Conservation (phyloP, 2,888 invertebrate species). For the Drosophila buzzatii region DNA sequence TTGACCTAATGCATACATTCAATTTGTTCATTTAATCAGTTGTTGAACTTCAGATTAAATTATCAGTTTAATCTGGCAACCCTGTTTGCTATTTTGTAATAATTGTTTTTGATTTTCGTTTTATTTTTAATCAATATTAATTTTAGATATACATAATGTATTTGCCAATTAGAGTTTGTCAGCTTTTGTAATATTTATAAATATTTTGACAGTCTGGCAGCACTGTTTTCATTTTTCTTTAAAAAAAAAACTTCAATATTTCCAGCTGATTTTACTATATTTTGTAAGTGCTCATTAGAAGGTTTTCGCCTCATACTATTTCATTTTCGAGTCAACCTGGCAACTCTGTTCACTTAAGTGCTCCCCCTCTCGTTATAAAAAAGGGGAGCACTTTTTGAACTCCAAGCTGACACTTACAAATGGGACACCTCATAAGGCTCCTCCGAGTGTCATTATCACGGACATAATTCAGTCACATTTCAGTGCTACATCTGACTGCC, state of each 20-base stretch:
- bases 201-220: not conserved
- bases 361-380: too few relatives aligned
- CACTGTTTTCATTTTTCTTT: not conserved
- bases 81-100: too few relatives aligned
- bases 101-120: too few relatives aligned
- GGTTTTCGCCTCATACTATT: not conserved
- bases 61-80: too few relatives aligned
- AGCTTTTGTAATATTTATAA: too few relatives aligned
- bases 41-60: too few relatives aligned
- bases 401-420: constrained; percentile 50
- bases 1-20: too few relatives aligned
- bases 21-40: too few relatives aligned
- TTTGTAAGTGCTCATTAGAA: not conserved
- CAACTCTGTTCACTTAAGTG: too few relatives aligned
- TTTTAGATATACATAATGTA: too few relatives aligned
- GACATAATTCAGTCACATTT: constrained; percentile 49
- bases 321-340: not conserved
- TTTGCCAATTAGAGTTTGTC: too few relatives aligned
- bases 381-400: constrained; percentile 17
- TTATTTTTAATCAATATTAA: too few relatives aligned
- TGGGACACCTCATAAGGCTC: constrained; percentile 41
- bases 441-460: constrained; percentile 37
- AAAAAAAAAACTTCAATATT: not conserved
- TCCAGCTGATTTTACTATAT: not conserved
- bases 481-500: constrained; percentile 61